Evolutionary conservation across 2,888 invertebrate species (phyloP).

Genomic region (Mactromeris polynyma): DNA sequence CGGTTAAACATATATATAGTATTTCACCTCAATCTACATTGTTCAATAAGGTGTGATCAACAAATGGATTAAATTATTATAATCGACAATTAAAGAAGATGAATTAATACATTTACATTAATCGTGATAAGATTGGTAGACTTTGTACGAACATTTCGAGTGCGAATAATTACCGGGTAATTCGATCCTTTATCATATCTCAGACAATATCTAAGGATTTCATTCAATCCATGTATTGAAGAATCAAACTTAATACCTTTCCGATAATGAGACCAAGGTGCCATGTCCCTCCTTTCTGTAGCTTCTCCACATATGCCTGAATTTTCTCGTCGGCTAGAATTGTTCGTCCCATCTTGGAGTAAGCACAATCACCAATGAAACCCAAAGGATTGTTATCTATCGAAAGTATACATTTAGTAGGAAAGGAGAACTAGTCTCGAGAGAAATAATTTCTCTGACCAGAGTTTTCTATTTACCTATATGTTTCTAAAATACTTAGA

Average conservation of each 20-base stretch:
- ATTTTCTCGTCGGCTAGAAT: constrained; percentile 79
- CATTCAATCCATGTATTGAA: neutral
- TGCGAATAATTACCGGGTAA: neutral
- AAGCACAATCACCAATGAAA: constrained; percentile 6
- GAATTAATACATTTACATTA: no score
- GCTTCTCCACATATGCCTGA: constrained; percentile 76
- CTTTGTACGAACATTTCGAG: constrained; percentile 17
- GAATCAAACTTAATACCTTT: constrained; percentile 69
- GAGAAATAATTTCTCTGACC: no score
- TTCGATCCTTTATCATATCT: neutral
- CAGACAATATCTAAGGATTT: neutral
- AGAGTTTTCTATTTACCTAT: no score
- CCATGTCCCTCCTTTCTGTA: constrained; percentile 75
- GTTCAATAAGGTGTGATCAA: no score
- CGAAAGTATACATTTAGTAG: neutral
- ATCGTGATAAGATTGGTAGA: no score
- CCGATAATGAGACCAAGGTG: constrained; percentile 81
- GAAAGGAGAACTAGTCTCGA: neutral
- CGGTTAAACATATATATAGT: no score
- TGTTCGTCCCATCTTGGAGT: constrained; percentile 77
- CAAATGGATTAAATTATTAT: no score
- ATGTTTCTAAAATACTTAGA: no score
- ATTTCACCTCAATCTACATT: no score
- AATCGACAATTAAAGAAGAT: no score
- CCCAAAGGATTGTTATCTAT: neutral